Evolutionary conservation across 37 sponge, comb jelly and placozoan species (phyloP), one percentile per base, ranked within the genome.

Genomic region (Spongilla lacustris): DNA sequence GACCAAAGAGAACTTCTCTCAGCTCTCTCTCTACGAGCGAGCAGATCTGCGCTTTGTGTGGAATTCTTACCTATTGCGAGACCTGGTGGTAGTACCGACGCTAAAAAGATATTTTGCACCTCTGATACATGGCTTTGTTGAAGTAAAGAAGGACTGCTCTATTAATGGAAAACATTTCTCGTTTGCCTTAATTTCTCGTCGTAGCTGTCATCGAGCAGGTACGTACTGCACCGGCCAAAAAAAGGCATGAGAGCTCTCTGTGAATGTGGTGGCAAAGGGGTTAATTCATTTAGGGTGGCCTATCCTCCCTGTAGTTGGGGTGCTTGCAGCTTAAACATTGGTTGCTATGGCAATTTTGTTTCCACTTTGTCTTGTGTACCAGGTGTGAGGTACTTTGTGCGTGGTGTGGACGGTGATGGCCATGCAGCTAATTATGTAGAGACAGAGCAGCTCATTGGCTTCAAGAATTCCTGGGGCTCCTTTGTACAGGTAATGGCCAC

Each of bases 401-500:
- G 99, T 30, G 99, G 99, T 28, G 72, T 96, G 23, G 96, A 98
- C 75, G 50, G 48, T n/a, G 94, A 95, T 35, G 99, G 99, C 30
- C 74, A 95, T 85, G 97, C 92, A 36, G 99, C 99, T 22, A 98
- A 98, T 90, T 94, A 84, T 50, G 94, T 98, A 28, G 99, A 98
- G 71, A 98, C 99, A 19, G 99, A 98, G 78, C 99, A 98, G 92
- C 78, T 95, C 4, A 78, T 95, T 9, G 30, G 81, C 23, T 83
- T 89, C 77, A 34, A 70, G 48, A 6, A 58, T 17, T 19, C 58
- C 4, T 58, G 58, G 58, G 58, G 19, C 0, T 97, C 98, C 4
- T 97, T 91, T 86, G 92, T 96, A 0, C 98, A 96, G 90, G 97
- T 96, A 27, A 50, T n/a, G 28, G 71, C 29, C 30, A 27, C 27